Conservation (phyloP, 2,113 vertebrate species). For the human region DNA sequence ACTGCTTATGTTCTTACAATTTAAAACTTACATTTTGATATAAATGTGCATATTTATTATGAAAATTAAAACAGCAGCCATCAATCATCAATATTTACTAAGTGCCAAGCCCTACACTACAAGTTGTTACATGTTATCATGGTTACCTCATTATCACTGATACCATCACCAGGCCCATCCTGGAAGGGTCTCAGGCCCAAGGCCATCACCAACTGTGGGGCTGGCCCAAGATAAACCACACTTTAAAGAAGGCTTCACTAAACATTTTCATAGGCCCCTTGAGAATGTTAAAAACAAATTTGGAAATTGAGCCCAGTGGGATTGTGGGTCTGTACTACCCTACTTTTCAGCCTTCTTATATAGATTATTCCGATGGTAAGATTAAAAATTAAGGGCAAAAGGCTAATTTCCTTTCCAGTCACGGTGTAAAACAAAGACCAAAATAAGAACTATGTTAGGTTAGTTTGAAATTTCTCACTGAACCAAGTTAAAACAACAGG, state of each 20-base stretch:
- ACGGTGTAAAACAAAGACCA: not conserved
- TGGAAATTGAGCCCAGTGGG: not conserved
- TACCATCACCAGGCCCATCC: not conserved
- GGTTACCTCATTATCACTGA: not conserved
- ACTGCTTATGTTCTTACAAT: not conserved
- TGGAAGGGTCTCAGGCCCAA: not conserved
- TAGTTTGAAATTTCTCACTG: not conserved
- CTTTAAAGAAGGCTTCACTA: slow-evolving; percentile 30
- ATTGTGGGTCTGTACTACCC: not conserved
- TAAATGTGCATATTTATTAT: not conserved
- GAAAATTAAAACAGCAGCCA: not conserved
- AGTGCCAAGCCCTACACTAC: not conserved
- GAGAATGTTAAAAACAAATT: not conserved
- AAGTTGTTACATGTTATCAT: not conserved
- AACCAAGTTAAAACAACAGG: not conserved
- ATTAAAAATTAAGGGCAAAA: slow-evolving; percentile 22
- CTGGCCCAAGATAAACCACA: not conserved
- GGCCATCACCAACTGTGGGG: not conserved
- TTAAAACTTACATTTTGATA: not conserved
- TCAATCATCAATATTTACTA: not conserved
- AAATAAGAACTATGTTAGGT: not conserved
- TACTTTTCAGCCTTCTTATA: not conserved
- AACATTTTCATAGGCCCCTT: slow-evolving; percentile 17
- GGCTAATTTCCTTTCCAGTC: slow-evolving; percentile 12
- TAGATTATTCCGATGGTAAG: not conserved